These are phyloP conservation scores for Macrosiphum euphorbiae DNA, from an alignment of 2,888 invertebrate genomes.

Conservation along the genomic window DNA sequence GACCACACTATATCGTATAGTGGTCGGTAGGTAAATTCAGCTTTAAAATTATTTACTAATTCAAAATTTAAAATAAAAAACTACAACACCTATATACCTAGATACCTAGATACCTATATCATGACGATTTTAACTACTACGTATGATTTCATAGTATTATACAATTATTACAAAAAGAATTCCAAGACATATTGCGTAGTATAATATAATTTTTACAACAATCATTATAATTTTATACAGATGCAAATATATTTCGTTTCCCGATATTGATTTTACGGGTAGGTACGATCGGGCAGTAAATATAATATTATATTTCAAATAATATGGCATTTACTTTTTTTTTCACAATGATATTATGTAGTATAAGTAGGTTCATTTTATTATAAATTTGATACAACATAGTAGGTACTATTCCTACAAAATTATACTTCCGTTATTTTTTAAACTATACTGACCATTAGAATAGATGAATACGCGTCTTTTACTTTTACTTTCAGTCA, in stretches of 20 bases:
- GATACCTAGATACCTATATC: not conserved
- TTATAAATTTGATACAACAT: not conserved
- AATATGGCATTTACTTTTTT: not conserved
- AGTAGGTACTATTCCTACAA: not conserved
- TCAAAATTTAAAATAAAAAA: not conserved
- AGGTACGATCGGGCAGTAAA: not conserved
- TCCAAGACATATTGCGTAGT: not conserved
- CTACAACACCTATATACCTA: not conserved
- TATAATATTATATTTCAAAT: not conserved
- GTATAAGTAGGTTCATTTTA: not conserved
- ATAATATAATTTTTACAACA: not conserved
- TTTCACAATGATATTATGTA: not conserved
- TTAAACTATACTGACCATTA: not conserved
- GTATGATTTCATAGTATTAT: not conserved
- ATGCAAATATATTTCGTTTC: not conserved
- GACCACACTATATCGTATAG: not conserved
- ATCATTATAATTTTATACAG: not conserved
- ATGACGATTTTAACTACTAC: not conserved
- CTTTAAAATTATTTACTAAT: not conserved
- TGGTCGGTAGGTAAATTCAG: not conserved
- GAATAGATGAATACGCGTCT: not conserved
- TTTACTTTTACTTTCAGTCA: constrained; percentile 52
- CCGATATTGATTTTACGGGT: not conserved
- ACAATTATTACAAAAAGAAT: not conserved
- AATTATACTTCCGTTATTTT: not conserved